phyloP scores from a whole-genome alignment of 2,113 vertebrate genomes.

The Lagopus leucura region DNA sequence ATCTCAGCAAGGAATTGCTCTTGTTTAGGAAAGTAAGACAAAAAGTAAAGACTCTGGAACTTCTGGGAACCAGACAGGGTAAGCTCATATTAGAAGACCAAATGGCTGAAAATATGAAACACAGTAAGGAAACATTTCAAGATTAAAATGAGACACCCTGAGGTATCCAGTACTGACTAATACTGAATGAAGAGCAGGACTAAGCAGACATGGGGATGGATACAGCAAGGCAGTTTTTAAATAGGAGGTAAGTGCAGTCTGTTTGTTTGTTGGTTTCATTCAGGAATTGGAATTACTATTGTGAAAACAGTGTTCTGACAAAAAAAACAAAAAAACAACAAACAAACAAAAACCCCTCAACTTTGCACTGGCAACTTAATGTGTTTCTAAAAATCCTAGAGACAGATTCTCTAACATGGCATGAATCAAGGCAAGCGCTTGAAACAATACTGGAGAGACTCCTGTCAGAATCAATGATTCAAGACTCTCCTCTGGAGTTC shows the following conservation, averaged over 20 bases:
- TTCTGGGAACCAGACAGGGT: background rate
- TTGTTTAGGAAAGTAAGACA: background rate
- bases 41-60: background rate
- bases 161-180: background rate
- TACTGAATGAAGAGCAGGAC: background rate
- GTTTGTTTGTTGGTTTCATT: background rate
- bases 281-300: background rate
- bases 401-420: background rate
- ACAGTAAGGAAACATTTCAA: background rate
- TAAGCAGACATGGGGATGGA: background rate
- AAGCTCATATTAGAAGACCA: background rate
- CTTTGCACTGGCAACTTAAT: background rate
- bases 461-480: background rate
- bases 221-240: background rate
- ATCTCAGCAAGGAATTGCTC: background rate
- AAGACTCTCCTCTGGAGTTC: background rate
- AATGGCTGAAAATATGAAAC: background rate
- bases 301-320: background rate
- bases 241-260: background rate
- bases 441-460: background rate
- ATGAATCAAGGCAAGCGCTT: background rate
- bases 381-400: background rate
- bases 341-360: background rate
- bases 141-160: background rate
- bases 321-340: background rate